Evolutionary conservation across 2,113 vertebrate species (phyloP), one percentile per base, ranked within the genome.

Genomic region (Esox niger): DNA sequence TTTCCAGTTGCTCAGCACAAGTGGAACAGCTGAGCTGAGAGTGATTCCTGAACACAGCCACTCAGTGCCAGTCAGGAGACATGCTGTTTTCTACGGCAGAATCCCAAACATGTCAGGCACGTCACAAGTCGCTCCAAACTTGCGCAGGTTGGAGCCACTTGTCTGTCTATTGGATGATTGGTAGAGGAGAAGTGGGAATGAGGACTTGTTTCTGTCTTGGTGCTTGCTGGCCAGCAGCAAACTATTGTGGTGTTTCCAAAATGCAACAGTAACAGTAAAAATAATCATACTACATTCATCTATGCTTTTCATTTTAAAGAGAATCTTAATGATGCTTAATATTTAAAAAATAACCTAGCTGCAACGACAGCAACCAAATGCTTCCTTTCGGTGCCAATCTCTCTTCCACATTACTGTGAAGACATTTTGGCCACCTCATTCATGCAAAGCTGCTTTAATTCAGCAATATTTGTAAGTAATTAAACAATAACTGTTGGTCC

Each of bases 1-100:
- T 77, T 77, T 77, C 71, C 65, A 77, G 64, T 75, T 68, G 66
- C 71, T 77, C 75, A 68, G 79, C 69, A 69, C 73, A 77, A 72
- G 56, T 29, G 35, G 52, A 60, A 62, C 76, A 79, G 76, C 64
- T 60, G 67, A 70, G 66, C 17, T 23, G 52, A 29, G 56, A 57
- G 55, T 20, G 43, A 21, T 60, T 27, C 56, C 62, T n/a, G 1
- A n/a, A n/a, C 15, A 20, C 32, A 31, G 29, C 10, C 30, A 20
- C 15, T 62, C 49, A 25, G 32, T 59, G 23, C 54, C 23, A n/a
- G 17, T 17, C 57, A 20, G 33, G 35, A 66, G 58, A 58, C 64
- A 52, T 38, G 23, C 38, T 59, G 52, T 64, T 71, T 71, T 76
- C 64, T 74, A 31, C 52, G 32, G 15, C 43, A 67, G 64, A 78